Evolutionary conservation across 2,888 invertebrate species (phyloP).

Genomic region (Busseola fusca): DNA sequence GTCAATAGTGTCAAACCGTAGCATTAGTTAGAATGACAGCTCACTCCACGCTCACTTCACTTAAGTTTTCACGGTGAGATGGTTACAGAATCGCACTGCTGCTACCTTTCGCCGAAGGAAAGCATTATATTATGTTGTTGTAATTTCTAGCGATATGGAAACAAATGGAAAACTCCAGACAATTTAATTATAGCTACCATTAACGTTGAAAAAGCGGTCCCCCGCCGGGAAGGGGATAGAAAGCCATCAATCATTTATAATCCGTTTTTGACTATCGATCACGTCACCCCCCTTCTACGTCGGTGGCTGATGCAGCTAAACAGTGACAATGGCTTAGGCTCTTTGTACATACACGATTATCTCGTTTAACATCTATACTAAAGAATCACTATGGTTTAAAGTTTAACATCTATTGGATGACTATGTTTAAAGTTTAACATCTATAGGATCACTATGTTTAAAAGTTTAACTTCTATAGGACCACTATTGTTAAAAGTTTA

Average conservation of each 20-base stretch:
- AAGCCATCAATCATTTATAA: slow-evolving; percentile 71
- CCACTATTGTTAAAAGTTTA: not conserved
- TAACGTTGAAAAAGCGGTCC: slow-evolving; percentile 42
- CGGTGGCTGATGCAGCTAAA: slow-evolving; percentile 23
- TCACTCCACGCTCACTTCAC: too few species aligned
- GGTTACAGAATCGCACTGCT: too few species aligned
- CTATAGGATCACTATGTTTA: not conserved
- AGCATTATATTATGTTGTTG: not conserved
- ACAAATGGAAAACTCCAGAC: slow-evolving; percentile 25
- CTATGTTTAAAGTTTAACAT: not conserved
- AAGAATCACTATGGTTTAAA: not conserved
- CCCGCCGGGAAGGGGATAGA: slow-evolving; percentile 54
- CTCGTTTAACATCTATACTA: too few species aligned
- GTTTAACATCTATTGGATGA: not conserved
- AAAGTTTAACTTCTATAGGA: too few species aligned
- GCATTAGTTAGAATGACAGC: too few species aligned
- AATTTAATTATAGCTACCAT: slow-evolving; percentile 40
- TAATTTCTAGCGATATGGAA: slow-evolving; percentile 7
- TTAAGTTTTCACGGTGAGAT: too few species aligned
- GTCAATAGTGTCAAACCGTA: too few species aligned
- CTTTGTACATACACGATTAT: not conserved
- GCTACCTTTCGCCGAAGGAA: not conserved
- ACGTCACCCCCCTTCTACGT: slow-evolving; percentile 54
- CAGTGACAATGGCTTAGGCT: slow-evolving; percentile 30
- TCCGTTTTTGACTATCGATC: slow-evolving; percentile 70